Evolutionary conservation across 1,140 invertebrate genomes (phyloP).

Genomic region (Subanguina moxae): DNA sequence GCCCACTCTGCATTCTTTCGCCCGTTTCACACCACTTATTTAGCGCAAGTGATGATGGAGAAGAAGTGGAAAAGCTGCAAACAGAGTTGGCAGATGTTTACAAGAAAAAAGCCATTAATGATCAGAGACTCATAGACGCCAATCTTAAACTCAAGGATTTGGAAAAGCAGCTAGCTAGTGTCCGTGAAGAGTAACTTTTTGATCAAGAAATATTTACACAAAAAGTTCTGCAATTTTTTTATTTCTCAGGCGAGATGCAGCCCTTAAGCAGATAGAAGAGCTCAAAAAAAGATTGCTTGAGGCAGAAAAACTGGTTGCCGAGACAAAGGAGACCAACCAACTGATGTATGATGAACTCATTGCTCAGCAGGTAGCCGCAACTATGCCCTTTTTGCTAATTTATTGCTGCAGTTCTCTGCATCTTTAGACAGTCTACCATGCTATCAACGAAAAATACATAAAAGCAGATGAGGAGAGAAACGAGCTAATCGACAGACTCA

Average conservation of each 20-base stretch:
- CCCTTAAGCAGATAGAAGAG: constrained; percentile 12
- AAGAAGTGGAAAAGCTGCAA: constrained; percentile 19
- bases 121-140: constrained; percentile 31
- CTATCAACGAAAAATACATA: constrained; percentile 29
- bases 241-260: constrained; percentile 22
- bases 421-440: constrained; percentile 35
- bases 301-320: not conserved
- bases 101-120: constrained; percentile 34
- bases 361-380: constrained; percentile 28
- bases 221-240: not conserved
- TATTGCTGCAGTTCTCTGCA: not conserved
- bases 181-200: constrained; percentile 23
- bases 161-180: constrained; percentile 16
- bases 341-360: constrained; percentile 21
- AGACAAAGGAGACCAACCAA: constrained; percentile 14
- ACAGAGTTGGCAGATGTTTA: constrained; percentile 30
- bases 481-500: constrained; percentile 28
- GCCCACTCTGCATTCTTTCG: no score
- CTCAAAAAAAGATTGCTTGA: constrained; percentile 16
- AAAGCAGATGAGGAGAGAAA: constrained; percentile 32
- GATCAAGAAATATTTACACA: not conserved
- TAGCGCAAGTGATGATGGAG: constrained; percentile 3
- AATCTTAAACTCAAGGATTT: constrained; percentile 20
- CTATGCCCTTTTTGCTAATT: constrained; percentile 1
- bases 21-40: not conserved